Conservation (phyloP, 2,113 vertebrate species). For the Pteropus alecto region DNA sequence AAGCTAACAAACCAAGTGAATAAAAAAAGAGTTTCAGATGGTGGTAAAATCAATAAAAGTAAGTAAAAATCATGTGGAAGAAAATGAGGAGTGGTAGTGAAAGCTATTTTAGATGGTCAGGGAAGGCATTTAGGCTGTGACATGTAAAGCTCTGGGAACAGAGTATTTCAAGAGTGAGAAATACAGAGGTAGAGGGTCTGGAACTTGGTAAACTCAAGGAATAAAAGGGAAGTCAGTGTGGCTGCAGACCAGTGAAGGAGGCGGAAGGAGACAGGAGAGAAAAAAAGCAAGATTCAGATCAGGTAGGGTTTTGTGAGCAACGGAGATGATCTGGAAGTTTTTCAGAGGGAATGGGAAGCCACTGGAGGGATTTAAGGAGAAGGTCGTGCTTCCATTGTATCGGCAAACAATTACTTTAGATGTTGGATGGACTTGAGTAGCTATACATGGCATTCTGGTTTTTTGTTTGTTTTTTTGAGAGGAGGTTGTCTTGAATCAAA, state of each 20-base stretch:
- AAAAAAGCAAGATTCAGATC: neutral
- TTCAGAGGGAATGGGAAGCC: neutral
- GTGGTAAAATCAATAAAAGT: neutral
- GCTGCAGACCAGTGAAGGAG: neutral
- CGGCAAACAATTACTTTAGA: constrained; percentile 33
- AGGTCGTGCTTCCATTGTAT: neutral
- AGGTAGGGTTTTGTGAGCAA: neutral
- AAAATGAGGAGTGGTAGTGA: too few relatives aligned
- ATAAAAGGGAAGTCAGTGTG: neutral
- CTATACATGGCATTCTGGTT: neutral
- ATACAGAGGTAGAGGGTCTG: neutral
- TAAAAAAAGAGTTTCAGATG: neutral
- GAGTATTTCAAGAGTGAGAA: neutral
- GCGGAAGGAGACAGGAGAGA: neutral
- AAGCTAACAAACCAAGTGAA: neutral
- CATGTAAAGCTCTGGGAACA: neutral
- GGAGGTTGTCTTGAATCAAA: neutral
- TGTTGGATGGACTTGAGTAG: neutral
- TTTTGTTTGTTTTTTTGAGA: neutral
- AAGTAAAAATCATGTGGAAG: neutral
- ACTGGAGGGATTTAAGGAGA: neutral
- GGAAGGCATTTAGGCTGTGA: neutral
- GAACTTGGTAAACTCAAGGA: neutral
- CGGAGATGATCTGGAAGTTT: neutral
- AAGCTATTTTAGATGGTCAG: neutral